Evolutionary conservation across 2,888 invertebrate genomes (phyloP).

Genomic region (Xestia ashworthii): DNA sequence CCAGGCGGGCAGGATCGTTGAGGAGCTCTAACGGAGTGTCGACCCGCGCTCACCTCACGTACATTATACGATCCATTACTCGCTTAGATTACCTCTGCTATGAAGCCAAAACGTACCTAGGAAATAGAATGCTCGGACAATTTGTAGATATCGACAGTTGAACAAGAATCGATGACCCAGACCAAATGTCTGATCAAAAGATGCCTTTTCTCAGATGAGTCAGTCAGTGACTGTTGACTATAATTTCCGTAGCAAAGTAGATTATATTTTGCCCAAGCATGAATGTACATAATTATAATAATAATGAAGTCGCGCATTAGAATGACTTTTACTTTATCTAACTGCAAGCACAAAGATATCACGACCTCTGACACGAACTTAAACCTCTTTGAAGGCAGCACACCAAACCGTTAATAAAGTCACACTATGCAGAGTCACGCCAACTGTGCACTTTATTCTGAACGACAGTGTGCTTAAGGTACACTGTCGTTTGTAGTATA

Average conservation of each 20-base stretch:
- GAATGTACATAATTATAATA: too few species aligned
- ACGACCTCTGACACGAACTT: constrained; percentile 27
- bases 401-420: constrained; percentile 27
- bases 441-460: constrained; percentile 44
- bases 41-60: constrained; percentile 57
- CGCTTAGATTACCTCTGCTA: not conserved
- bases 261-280: not conserved
- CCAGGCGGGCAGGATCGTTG: constrained; percentile 41
- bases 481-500: not conserved
- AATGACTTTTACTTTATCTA: constrained; percentile 14
- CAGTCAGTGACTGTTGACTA: not conserved
- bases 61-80: not conserved
- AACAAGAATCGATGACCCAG: not conserved
- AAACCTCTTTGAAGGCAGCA: constrained; percentile 23
- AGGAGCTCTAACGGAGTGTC: constrained; percentile 53
- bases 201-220: not conserved
- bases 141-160: not conserved
- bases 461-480: constrained; percentile 15
- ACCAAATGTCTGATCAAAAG: not conserved
- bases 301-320: not conserved
- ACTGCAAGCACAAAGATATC: not conserved
- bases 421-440: constrained; percentile 52
- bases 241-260: not conserved
- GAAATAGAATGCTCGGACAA: not conserved
- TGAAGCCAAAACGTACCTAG: not conserved